Base-by-base conservation (phyloP, 2,113 vertebrate species). In the Lophius piscatorius region DNA sequence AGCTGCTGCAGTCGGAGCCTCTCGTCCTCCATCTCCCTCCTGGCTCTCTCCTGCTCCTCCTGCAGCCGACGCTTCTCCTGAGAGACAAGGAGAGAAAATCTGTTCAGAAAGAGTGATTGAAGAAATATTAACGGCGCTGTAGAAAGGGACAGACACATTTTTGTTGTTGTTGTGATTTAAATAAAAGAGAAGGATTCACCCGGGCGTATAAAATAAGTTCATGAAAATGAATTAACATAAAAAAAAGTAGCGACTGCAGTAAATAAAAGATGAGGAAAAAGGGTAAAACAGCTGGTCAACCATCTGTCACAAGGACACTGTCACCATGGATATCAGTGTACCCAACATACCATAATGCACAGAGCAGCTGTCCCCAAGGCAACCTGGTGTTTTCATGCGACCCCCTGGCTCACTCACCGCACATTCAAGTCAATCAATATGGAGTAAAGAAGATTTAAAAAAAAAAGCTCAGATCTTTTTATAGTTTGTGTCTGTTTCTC, bases 21-120 rank as follows among this genome's bases (percentile, higher is more conserved):
- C 87, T 96, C 93, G 28, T 95, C 92, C 65, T 94, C 94, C 85
- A 93, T 89, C 54, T 95, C 93, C 58, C 93, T 85, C 70, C 76
- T 90, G 48, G 84, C 86, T 39, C 83, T 77, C 23, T 93, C 84
- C 76, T 94, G 84, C 74, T 91, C 89, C 63, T 95, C 94, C 74
- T 93, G 92, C 78, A 92, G 77, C 45, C 91, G 86, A 28, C 90
- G 88, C 82, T 94, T 94, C 85, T 94, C 94, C 94, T 95, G 62
- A 13, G 40, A 42, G 21, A 18, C 8, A 39, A n/a, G 12, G 39
- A 14, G 13, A 12, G 6, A 63, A 56, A 41, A 34, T 11, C 3
- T 33, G 14, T 31, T 40, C n/a, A 49, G 14, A 26, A 44, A 41
- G 9, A 24, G 7, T 2, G 23, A 41, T 5, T 12, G 8, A 42